phyloP scores from a whole-genome alignment of 2,888 invertebrate species.

The Ferdinandea cuprea region DNA sequence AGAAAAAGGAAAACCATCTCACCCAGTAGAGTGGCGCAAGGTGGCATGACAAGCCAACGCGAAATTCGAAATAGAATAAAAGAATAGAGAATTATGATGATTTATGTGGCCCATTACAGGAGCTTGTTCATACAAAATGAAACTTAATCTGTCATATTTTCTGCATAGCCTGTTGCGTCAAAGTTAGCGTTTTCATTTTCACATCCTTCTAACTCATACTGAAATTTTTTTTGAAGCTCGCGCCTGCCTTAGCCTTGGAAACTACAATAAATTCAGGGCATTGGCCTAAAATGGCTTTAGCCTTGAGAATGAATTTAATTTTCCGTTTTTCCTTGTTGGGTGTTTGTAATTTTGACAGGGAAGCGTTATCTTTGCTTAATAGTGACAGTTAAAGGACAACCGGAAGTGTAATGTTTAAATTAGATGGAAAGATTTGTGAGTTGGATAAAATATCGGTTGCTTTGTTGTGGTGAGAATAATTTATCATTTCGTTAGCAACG shows the following conservation, averaged over 20 bases:
- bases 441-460: background rate
- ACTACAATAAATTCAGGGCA: slow-evolving; percentile 3
- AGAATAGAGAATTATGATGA: slow-evolving; percentile 25
- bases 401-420: slow-evolving; percentile 7
- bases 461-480: background rate
- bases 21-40: background rate
- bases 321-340: background rate
- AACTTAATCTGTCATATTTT: slow-evolving; percentile 18
- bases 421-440: slow-evolving; percentile 9
- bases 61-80: background rate
- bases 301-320: slow-evolving; percentile 30
- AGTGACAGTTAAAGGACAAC: slow-evolving; percentile 10
- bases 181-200: slow-evolving; percentile 10
- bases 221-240: too few species aligned
- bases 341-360: background rate
- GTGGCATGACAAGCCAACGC: too few species aligned
- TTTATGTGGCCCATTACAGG: slow-evolving; percentile 22
- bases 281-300: background rate
- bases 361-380: background rate
- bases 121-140: slow-evolving; percentile 11
- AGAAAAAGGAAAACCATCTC: background rate
- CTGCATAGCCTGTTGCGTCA: slow-evolving; percentile 21
- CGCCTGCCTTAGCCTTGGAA: too few species aligned
- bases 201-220: background rate
- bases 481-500: background rate